Base-by-base conservation (phyloP, 2,888 invertebrate genomes). In the Halocaridina rubra region DNA sequence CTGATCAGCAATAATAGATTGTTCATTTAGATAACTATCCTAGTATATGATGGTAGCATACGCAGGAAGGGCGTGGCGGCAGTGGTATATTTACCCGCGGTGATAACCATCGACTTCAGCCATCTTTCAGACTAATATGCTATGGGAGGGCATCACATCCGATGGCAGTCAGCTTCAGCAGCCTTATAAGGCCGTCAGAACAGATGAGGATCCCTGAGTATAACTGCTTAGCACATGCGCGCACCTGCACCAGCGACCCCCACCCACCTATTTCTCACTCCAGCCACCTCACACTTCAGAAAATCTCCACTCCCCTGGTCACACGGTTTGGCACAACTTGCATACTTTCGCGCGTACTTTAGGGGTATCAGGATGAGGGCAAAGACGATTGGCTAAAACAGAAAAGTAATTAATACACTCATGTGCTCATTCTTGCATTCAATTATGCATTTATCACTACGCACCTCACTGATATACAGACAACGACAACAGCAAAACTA, bases 141-240 rank as follows among this genome's bases (percentile, higher is more conserved):
- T n/a, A n/a, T n/a, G n/a, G n/a, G n/a, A 16, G 8, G 16, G 67
- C 67, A 67, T 16, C 74, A 46, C 39, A 39, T 16, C 33, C 24
- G 22, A 61, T 33, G 22, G 61, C 61, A 77, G 32, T 32, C 76
- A 33, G 10, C 22, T 19, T 8, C 16, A 33, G n/a, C 72, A 33
- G 72, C 33, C 32, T 19, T 39, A 33, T 72, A 61, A 72, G 80
- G 61, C 61, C 74, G 46, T 64, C 72, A 81, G 72, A 72, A 64
- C 74, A 29, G 74, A 81, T 33, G 74, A 81, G 61, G 80, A 81
- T 81, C 80, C 80, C 80, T 81, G 80, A 81, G 80, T 81, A 64
- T n/a, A 72, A 80, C 72, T 72, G 80, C 72, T 61, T 53, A 64
- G 69, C 53, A 46, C 61, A 39, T 74, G 46, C 46, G 24, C 53